Evolutionary conservation across 2,113 vertebrate genomes (phyloP).

Genomic region (Falcunculus frontatus): DNA sequence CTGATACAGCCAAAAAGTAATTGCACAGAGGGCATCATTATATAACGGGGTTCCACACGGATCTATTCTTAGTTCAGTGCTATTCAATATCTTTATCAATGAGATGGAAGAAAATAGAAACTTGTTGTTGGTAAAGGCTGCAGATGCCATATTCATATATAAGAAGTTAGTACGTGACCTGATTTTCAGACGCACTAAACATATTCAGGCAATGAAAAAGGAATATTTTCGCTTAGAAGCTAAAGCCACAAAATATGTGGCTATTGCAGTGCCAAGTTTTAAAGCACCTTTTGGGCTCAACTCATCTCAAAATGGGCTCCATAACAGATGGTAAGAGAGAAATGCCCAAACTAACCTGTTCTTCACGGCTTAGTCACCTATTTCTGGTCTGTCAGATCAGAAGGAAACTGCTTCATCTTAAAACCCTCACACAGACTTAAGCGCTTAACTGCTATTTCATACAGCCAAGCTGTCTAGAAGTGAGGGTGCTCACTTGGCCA

Average conservation of each 20-base stretch:
- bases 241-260: constrained; percentile 14
- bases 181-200: constrained; percentile 43
- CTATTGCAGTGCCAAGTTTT: constrained; percentile 6
- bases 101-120: constrained; percentile 67
- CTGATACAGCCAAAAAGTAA: constrained; percentile 57
- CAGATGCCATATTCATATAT: constrained; percentile 66
- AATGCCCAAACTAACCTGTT: neutral
- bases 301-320: neutral
- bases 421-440: neutral
- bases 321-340: neutral
- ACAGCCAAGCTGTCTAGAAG: neutral
- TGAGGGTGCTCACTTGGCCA: neutral
- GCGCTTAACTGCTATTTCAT: neutral
- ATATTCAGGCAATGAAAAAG: constrained; percentile 46
- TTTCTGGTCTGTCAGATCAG: neutral
- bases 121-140: constrained; percentile 64
- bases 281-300: constrained; percentile 25
- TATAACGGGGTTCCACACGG: constrained; percentile 57
- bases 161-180: constrained; percentile 65
- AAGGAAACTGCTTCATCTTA: neutral
- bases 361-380: neutral
- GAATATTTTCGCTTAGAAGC: constrained; percentile 43
- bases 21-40: constrained; percentile 59
- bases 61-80: constrained; percentile 57
- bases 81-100: constrained; percentile 68